Evolutionary conservation across 2,113 vertebrate genomes (phyloP).

Genomic region (Sphaerodactylus townsendi): DNA sequence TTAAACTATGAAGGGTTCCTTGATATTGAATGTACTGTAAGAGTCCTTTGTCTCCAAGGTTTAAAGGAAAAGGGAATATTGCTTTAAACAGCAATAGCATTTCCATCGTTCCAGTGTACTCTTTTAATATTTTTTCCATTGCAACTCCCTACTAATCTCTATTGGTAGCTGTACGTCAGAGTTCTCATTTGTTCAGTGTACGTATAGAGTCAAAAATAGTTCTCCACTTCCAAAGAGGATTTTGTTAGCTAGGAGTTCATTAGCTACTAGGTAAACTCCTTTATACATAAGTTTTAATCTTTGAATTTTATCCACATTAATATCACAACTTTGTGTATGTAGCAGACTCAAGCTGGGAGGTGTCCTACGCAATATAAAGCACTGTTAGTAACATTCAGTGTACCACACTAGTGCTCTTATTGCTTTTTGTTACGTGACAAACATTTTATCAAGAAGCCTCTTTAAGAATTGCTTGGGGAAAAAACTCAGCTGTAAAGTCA

Average conservation of each 20-base stretch:
- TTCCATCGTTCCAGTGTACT: neutral
- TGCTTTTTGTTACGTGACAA: neutral
- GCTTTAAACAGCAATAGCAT: neutral
- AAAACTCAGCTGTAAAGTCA: constrained; percentile 22
- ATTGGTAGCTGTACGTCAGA: neutral
- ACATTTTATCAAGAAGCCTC: neutral
- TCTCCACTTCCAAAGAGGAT: neutral
- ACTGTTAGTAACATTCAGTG: neutral
- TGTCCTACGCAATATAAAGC: neutral
- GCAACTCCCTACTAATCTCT: constrained; percentile 1
- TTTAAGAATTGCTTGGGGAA: constrained; percentile 23
- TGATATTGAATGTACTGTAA: constrained; percentile 24
- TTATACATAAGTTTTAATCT: neutral
- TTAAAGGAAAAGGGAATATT: constrained; percentile 23
- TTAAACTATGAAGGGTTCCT: neutral
- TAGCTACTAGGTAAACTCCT: neutral
- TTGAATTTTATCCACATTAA: neutral
- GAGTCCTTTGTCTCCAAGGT: constrained; percentile 3
- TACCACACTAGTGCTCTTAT: constrained; percentile 27
- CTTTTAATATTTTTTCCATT: constrained; percentile 29
- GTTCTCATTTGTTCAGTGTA: neutral
- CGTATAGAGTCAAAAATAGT: constrained; percentile 15
- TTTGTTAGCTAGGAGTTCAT: constrained; percentile 1
- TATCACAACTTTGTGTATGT: rapidly evolving
- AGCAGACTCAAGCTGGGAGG: neutral